These are phyloP conservation scores for Semotilus atromaculatus DNA, from an alignment of 2,797 vertebrate genomes.

Conservation along the genomic window DNA sequence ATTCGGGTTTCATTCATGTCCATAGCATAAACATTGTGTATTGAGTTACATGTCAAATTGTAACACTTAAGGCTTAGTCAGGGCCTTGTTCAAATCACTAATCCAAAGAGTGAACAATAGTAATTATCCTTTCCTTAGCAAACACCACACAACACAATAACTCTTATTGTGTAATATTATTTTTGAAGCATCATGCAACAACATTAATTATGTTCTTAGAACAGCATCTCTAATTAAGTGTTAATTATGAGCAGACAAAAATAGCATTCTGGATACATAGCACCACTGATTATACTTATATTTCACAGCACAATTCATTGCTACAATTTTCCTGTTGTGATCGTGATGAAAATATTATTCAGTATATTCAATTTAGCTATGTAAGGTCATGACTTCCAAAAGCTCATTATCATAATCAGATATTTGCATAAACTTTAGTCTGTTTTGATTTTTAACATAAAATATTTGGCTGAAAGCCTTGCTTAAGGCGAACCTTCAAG, in stretches of 20 bases:
- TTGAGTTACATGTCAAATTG: background rate
- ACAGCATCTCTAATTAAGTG: constrained; percentile 17
- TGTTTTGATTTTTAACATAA: constrained; percentile 20
- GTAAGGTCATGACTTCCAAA: background rate
- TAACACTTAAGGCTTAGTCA: background rate
- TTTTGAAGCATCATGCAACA: constrained; percentile 2
- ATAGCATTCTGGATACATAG: background rate
- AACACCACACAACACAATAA: constrained; percentile 1
- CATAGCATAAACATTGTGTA: background rate
- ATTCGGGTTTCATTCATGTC: background rate
- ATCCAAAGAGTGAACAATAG: background rate
- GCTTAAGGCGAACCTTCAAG: constrained; percentile 34
- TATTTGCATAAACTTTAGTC: background rate
- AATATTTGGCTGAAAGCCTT: constrained; percentile 25
- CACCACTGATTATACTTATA: background rate
- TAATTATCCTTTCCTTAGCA: background rate
- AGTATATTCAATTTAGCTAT: background rate
- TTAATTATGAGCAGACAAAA: constrained; percentile 21
- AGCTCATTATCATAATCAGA: constrained; percentile 8
- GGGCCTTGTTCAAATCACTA: background rate
- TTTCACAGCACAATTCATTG: background rate
- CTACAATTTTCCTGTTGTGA: background rate
- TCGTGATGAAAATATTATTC: background rate
- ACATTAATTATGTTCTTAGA: constrained; percentile 18
- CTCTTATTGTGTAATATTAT: background rate